These are phyloP conservation scores for Hippocampus guttulatus DNA, from an alignment of 2,113 vertebrate genomes.

Conservation along the genomic window DNA sequence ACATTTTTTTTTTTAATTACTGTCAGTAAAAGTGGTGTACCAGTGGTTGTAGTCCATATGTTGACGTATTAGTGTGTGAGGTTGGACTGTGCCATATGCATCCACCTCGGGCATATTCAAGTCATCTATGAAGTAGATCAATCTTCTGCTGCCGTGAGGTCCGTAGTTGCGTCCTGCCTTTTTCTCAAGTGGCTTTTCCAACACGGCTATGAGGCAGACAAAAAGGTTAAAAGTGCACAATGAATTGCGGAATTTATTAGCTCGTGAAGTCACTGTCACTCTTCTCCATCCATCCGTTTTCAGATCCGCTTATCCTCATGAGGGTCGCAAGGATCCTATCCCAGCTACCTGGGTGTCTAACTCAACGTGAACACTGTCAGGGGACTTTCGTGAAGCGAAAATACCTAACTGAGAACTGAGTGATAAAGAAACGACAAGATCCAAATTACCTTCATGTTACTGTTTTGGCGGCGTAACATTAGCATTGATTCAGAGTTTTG, in stretches of 20 bases:
- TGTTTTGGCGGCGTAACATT: not conserved
- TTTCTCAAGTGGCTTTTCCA: slow-evolving; percentile 94
- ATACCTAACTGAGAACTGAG: not conserved
- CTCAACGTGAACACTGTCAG: not conserved
- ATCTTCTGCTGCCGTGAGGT: slow-evolving; percentile 82
- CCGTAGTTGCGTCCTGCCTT: slow-evolving; percentile 89
- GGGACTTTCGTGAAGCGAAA: not conserved
- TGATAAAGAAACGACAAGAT: not conserved
- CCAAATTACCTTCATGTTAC: not conserved
- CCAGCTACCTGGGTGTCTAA: too few species aligned
- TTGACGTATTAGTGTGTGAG: slow-evolving; percentile 90
- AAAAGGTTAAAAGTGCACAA: not conserved
- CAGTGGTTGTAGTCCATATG: slow-evolving; percentile 96
- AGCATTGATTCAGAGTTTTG: not conserved
- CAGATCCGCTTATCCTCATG: too few species aligned
- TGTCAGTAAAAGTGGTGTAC: slow-evolving; percentile 54
- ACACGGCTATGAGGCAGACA: slow-evolving; percentile 67
- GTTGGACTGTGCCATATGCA: slow-evolving; percentile 85
- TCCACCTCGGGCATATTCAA: slow-evolving; percentile 96
- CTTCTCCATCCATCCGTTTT: too few species aligned
- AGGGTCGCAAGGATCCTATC: too few species aligned
- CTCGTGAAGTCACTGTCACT: too few species aligned
- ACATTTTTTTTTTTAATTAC: not conserved
- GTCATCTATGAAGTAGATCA: slow-evolving; percentile 92
- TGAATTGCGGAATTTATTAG: not conserved